Percentiles rank a stretch among this genome's conserved stretches.
phyloP scores from a whole-genome alignment of 2,797 vertebrate genomes.

The Myiotriccus ornatus region DNA sequence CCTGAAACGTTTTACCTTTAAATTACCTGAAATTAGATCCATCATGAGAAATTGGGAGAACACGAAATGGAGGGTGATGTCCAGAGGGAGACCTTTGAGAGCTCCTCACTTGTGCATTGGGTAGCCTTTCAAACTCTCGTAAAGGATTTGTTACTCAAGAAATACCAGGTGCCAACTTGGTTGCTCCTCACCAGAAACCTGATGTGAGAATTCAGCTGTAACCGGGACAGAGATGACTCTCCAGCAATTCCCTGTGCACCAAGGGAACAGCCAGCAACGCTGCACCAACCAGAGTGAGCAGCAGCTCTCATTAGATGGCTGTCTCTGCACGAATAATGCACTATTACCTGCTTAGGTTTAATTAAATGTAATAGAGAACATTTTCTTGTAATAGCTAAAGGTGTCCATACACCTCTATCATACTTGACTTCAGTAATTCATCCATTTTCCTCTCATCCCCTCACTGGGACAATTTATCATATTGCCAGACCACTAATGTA shows the following conservation, averaged over 20 bases:
- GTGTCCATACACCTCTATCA: conserved; percentile 6
- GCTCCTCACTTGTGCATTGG: neutral
- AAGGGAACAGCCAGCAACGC: conserved; percentile 25
- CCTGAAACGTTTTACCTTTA: neutral
- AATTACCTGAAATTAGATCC: neutral
- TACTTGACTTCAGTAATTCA: neutral
- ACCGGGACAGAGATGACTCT: neutral
- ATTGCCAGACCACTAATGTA: neutral
- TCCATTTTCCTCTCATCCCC: neutral
- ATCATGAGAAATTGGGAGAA: neutral
- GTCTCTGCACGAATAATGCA: conserved; percentile 34
- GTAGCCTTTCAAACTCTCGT: neutral
- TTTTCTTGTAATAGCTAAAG: conserved; percentile 7
- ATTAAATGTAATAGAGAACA: conserved; percentile 59
- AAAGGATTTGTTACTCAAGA: neutral
- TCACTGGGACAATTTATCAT: conserved; percentile 15
- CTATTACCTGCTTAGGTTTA: conserved; percentile 56
- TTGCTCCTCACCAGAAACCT: neutral
- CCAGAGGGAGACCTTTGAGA: neutral
- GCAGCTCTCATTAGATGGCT: conserved; percentile 31
- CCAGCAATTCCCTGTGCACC: neutral
- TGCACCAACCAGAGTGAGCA: conserved; percentile 19
- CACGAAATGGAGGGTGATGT: neutral
- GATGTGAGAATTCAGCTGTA: neutral
- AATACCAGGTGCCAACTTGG: neutral